Evolutionary conservation across 2,113 vertebrate species (phyloP).

Genomic region (Trichechus manatus): DNA sequence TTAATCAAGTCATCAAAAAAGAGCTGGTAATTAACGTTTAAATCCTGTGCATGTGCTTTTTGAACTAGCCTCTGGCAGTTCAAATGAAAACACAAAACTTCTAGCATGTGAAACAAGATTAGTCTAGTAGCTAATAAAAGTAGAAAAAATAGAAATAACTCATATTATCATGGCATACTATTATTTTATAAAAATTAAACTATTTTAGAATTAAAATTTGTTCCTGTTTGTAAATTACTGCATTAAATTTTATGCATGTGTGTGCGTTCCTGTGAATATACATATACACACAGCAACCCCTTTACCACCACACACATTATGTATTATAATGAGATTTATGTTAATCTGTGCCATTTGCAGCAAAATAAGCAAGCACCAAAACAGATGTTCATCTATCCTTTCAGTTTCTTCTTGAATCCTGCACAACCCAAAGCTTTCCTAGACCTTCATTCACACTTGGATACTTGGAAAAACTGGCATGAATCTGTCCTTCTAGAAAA

Average conservation of each 20-base stretch:
- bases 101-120: not conserved
- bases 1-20: constrained; percentile 64
- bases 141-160: constrained; percentile 41
- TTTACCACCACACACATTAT: not conserved
- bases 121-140: not conserved
- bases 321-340: not conserved
- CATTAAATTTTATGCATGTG: not conserved
- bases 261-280: not conserved
- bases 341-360: not conserved
- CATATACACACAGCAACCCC: not conserved
- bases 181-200: constrained; percentile 41
- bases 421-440: not conserved
- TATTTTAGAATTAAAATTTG: not conserved
- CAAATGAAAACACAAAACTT: constrained; percentile 9
- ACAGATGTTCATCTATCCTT: not conserved
- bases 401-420: not conserved
- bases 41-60: constrained; percentile 15
- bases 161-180: not conserved
- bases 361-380: not conserved
- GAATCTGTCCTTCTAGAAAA: not conserved
- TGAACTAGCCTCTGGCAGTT: not conserved
- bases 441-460: not conserved
- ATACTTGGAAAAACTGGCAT: constrained; percentile 21
- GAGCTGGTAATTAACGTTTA: constrained; percentile 49
- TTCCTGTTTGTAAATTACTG: not conserved